Evolutionary conservation across 2,113 vertebrate species (phyloP).

Genomic region (Ptyas mucosa): DNA sequence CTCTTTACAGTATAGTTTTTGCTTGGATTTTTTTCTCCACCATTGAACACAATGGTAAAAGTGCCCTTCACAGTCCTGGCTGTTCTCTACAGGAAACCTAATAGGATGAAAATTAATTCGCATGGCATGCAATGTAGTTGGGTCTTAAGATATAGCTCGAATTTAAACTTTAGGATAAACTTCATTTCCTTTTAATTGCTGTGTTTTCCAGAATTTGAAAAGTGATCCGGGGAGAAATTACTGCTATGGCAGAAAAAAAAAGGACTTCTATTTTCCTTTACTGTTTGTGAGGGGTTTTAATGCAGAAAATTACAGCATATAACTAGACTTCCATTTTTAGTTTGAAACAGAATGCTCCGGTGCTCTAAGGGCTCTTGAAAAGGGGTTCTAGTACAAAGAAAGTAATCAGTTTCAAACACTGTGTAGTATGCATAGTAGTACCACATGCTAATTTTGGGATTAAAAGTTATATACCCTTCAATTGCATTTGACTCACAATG

Average conservation of each 20-base stretch:
- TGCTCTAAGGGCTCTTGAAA: neutral
- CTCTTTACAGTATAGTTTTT: neutral
- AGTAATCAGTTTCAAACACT: neutral
- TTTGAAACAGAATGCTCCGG: slow-evolving; percentile 29
- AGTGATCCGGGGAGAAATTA: slow-evolving; percentile 8
- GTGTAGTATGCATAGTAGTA: accelerated
- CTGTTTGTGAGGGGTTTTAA: slow-evolving; percentile 16
- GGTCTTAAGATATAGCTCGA: neutral
- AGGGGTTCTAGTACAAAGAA: neutral
- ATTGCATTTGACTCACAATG: neutral
- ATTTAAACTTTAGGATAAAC: neutral
- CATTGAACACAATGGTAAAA: neutral
- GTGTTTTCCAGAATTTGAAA: slow-evolving; percentile 52
- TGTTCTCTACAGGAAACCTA: neutral
- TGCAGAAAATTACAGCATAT: slow-evolving; percentile 1
- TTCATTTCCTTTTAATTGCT: slow-evolving; percentile 34
- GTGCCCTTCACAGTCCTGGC: neutral
- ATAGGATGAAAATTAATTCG: neutral
- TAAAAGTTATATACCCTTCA: slow-evolving; percentile 12
- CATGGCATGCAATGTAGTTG: neutral
- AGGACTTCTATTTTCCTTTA: slow-evolving; percentile 57
- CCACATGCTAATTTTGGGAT: neutral
- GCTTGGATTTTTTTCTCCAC: neutral
- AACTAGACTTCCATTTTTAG: neutral
- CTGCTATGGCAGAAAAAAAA: slow-evolving; percentile 30